phyloP scores from a whole-genome alignment of 2,888 invertebrate species.

The Hemaris fuciformis region DNA sequence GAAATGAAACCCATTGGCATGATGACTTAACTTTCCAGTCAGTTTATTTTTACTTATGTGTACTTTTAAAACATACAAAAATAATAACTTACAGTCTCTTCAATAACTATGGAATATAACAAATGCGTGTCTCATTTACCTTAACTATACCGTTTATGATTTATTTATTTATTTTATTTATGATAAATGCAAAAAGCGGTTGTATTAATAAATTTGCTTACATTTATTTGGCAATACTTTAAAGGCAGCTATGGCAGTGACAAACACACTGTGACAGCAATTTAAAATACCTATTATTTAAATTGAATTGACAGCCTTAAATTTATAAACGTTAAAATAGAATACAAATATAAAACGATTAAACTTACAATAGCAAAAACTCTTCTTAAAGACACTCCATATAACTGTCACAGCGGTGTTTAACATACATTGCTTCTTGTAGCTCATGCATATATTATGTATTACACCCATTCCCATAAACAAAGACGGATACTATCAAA shows the following conservation, averaged over 20 bases:
- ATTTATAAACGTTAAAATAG: no score
- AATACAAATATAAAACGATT: no score
- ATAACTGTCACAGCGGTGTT: no score
- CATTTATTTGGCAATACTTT: background rate
- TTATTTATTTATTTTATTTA: no score
- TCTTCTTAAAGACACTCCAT: no score
- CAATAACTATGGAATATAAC: background rate
- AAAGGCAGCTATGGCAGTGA: background rate
- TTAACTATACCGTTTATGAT: background rate
- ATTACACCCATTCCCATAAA: no score
- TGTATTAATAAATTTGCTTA: background rate
- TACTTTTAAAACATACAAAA: slow-evolving; percentile 20
- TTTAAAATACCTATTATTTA: no score
- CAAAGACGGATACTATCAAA: no score
- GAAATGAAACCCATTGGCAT: background rate
- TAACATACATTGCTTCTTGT: no score
- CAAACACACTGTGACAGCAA: background rate
- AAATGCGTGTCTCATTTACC: background rate
- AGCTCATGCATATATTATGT: no score
- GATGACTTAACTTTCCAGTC: background rate
- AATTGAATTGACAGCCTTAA: no score
- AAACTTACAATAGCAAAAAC: no score
- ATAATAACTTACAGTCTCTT: slow-evolving; percentile 15
- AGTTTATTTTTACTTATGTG: slow-evolving; percentile 17
- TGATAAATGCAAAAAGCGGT: background rate